phyloP scores from a whole-genome alignment of 2,113 vertebrate genomes.

The Rhea americana region DNA sequence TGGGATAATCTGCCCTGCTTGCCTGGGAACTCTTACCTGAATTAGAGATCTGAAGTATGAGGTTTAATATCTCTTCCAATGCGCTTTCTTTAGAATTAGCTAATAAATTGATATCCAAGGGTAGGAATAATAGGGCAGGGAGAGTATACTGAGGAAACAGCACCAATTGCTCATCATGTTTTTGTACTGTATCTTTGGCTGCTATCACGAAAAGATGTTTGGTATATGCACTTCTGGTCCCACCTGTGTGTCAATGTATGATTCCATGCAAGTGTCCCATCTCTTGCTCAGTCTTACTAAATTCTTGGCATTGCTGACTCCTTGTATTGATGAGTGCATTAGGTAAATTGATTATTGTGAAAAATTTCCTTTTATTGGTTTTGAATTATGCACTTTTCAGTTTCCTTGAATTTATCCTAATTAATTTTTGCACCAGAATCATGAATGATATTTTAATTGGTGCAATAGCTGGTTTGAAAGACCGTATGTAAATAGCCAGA shows the following conservation, averaged over 20 bases:
- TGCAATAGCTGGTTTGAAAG: background rate
- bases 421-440: constrained; percentile 8
- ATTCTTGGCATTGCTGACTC: constrained; percentile 34
- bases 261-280: background rate
- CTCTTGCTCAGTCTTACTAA: background rate
- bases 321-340: background rate
- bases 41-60: background rate
- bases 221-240: background rate
- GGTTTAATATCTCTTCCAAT: background rate
- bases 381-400: constrained; percentile 13
- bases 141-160: background rate
- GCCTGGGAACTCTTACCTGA: background rate
- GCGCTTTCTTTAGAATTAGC: background rate
- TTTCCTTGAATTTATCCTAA: background rate
- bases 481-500: background rate
- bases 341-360: background rate
- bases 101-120: background rate
- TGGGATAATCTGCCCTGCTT: background rate
- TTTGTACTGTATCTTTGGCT: background rate
- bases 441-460: background rate
- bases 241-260: background rate
- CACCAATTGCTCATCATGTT: background rate
- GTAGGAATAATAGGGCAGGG: background rate
- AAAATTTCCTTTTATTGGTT: constrained; percentile 21
- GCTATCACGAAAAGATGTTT: background rate